A percentile compares a stretch with the other conserved stretches of the same genome.
These are phyloP conservation scores for Macrocentrus cingulum DNA, from an alignment of 1,140 invertebrate genomes.

Conservation along the genomic window DNA sequence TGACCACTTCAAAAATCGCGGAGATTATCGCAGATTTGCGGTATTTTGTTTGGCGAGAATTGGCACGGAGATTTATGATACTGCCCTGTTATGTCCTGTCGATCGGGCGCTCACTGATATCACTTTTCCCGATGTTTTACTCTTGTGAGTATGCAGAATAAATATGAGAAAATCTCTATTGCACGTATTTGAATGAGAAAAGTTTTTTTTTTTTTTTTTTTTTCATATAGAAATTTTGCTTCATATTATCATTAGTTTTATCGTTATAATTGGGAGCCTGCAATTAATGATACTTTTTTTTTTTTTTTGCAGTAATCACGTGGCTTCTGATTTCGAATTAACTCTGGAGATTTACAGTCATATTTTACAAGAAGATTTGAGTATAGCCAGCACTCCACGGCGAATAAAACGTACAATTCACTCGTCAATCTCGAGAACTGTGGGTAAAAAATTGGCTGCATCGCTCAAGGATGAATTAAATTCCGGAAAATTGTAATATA, in stretches of 20 bases:
- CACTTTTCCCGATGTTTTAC: slow-evolving; percentile 69
- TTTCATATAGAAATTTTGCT: too few relatives aligned
- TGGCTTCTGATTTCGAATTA: slow-evolving; percentile 68
- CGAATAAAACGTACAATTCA: slow-evolving; percentile 72
- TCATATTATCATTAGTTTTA: too few relatives aligned
- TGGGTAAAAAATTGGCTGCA: slow-evolving; percentile 67
- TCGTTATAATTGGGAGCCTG: too few relatives aligned
- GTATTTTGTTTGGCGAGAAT: slow-evolving; percentile 71
- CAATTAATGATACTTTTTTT: slow-evolving; percentile 8
- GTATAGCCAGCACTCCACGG: slow-evolving; percentile 68
- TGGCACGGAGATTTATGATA: slow-evolving; percentile 72
- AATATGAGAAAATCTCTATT: slow-evolving; percentile 10
- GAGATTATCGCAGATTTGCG: slow-evolving; percentile 71
- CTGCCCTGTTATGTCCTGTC: slow-evolving; percentile 67
- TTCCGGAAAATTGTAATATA: slow-evolving; percentile 54
- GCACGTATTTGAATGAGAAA: too few relatives aligned
- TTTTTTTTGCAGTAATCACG: slow-evolving; percentile 62
- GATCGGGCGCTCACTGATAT: slow-evolving; percentile 73
- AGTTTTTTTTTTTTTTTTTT: too few relatives aligned
- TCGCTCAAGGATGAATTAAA: slow-evolving; percentile 61
- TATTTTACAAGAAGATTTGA: slow-evolving; percentile 69
- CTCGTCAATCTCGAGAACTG: slow-evolving; percentile 69
- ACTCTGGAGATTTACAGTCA: slow-evolving; percentile 71
- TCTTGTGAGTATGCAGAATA: slow-evolving; percentile 65
- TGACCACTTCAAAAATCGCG: slow-evolving; percentile 75